Evolutionary conservation across 2,888 invertebrate species (phyloP), one percentile per base, ranked within the genome.

Genomic region (Oithona nana): DNA sequence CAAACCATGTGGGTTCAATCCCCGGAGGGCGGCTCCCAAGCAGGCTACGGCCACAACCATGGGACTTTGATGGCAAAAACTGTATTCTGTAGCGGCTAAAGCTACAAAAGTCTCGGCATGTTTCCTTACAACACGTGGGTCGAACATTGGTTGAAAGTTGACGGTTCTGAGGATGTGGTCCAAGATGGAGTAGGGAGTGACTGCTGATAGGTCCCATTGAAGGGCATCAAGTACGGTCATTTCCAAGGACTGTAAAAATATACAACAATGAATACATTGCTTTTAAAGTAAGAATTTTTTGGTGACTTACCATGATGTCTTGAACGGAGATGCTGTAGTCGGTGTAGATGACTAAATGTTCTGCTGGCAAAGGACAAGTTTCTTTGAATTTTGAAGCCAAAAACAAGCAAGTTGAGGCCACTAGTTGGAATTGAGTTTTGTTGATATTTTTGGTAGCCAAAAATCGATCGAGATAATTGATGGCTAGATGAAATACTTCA

Each of bases 381-480:
- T 94, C 92, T 67, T 90, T 82, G 67, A 95, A 77, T 76, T 97
- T 97, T 63, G 92, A 92, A 31, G 93, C 89, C 68, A 95, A 77
- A 69, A 95, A 80, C 69, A 95, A 80, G 74, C 93, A 93, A 49
- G 88, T 86, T 29, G 92, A 86, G 65, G 90, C 94, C 71, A 95
- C 77, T 64, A 93, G 81, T 76, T 95, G 95, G 66, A 95, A 80
- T 72, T 90, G 87, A 68, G 81, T 83, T 76, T 87, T 87, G 68
- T 83, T 80, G 71, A 93, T 86, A 65, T 82, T 80, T 72, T 86
- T 86, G 65, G 82, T 80, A 71, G 85, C 84, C 69, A 95, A 79
- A 78, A 93, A 92, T 72, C 94, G 82, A 77, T 95, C 94, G 79
- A 97, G 77, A 76, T 87, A 89, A 73, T 87, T 88, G 74, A 93